phyloP scores from a whole-genome alignment of 2,888 invertebrate species.

The Drosophila affinis region DNA sequence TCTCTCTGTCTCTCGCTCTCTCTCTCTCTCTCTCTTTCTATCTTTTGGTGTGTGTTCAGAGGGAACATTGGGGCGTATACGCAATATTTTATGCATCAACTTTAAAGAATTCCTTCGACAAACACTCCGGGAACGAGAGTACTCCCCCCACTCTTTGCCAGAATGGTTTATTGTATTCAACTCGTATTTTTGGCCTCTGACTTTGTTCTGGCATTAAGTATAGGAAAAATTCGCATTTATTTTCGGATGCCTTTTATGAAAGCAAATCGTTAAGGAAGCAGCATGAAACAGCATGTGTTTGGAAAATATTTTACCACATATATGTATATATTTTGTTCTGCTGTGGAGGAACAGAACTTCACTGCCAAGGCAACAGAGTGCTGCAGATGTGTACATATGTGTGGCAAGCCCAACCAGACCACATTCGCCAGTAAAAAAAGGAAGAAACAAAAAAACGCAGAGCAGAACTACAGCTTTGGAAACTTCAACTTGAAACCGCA shows the following conservation, averaged over 20 bases:
- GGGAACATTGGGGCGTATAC: conserved; percentile 59
- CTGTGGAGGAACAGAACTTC: background rate
- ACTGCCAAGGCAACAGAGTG: conserved; percentile 16
- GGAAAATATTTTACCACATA: background rate
- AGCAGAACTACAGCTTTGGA: conserved; percentile 31
- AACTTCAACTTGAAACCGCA: conserved; percentile 73
- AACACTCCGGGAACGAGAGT: too few species aligned
- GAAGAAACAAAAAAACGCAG: background rate
- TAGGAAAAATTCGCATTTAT: conserved; percentile 23
- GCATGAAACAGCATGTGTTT: background rate
- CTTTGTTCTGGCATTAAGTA: conserved; percentile 31
- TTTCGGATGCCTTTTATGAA: conserved; percentile 26
- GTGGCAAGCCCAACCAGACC: background rate
- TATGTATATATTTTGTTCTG: background rate
- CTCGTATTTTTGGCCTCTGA: conserved; percentile 15
- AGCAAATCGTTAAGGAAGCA: conserved; percentile 37
- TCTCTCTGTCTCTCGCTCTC: conserved; percentile 3
- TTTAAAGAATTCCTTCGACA: conserved; percentile 31
- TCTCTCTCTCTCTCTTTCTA: background rate
- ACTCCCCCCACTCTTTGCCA: conserved; percentile 2
- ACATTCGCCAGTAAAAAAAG: conserved; percentile 4
- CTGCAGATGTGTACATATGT: background rate
- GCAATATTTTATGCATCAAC: conserved; percentile 64
- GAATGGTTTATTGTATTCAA: conserved; percentile 19
- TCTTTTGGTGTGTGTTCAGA: conserved; percentile 12